Percentiles rank a stretch among this genome's conserved stretches.
Evolutionary conservation across 2,797 vertebrate genomes (phyloP).

Genomic region (Falco concolor): DNA sequence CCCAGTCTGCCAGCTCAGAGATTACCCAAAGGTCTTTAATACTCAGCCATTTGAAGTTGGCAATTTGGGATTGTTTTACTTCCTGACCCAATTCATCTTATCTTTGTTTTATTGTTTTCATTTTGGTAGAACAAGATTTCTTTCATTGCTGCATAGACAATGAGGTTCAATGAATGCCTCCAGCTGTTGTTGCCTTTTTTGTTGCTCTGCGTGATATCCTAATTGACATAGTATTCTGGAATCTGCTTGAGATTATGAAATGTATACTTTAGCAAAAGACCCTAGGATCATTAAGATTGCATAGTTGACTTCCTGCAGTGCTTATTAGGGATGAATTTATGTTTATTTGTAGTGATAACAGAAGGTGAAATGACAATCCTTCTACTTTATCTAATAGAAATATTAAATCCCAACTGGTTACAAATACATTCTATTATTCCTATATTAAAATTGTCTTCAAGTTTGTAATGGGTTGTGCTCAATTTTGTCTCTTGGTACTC

Average conservation of each 20-base stretch:
- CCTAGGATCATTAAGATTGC: conserved; percentile 6
- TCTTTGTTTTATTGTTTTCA: conserved; percentile 3
- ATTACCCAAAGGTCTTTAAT: not conserved
- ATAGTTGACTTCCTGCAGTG: not conserved
- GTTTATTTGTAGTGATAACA: conserved; percentile 6
- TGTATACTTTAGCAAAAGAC: not conserved
- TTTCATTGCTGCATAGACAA: not conserved
- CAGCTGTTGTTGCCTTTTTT: conserved; percentile 14
- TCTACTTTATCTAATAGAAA: not conserved
- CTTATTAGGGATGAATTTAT: conserved; percentile 5
- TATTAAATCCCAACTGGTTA: not conserved
- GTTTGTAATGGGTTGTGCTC: not conserved
- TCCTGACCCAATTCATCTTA: not conserved
- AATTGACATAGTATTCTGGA: conserved; percentile 19
- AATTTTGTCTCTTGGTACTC: not conserved
- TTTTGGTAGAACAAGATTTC: conserved; percentile 2
- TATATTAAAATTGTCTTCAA: not conserved
- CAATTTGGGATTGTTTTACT: not conserved
- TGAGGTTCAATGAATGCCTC: not conserved
- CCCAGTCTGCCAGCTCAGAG: not conserved
- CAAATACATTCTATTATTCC: not conserved
- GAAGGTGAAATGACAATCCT: not conserved
- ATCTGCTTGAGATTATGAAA: not conserved
- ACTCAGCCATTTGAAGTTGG: not conserved
- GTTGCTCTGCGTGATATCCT: not conserved